These are phyloP conservation scores for Drosophila takahashii DNA, from an alignment of 1,140 invertebrate species.

Conservation along the genomic window DNA sequence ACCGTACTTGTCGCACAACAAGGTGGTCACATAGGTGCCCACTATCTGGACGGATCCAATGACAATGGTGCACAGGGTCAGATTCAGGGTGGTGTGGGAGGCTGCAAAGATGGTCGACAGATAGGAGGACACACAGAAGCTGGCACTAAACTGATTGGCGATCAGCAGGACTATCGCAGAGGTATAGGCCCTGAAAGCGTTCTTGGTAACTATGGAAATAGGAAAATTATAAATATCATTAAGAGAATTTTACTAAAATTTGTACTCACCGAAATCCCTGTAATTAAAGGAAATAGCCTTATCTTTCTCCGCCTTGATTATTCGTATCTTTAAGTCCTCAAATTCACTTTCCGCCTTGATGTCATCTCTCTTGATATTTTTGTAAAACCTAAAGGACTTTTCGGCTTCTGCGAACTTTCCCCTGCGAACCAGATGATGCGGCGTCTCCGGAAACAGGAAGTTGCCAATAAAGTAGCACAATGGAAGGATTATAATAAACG, in stretches of 20 bases:
- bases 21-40: conserved; percentile 53
- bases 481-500: conserved; percentile 88
- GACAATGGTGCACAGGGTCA: conserved; percentile 86
- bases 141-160: conserved; percentile 51
- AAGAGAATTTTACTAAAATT: background rate
- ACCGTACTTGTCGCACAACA: conserved; percentile 64
- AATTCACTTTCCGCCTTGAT: conserved; percentile 45
- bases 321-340: conserved; percentile 41
- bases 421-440: conserved; percentile 88
- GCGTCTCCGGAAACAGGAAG: conserved; percentile 92
- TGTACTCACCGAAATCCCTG: conserved; percentile 70
- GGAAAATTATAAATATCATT: background rate
- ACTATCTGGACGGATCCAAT: conserved; percentile 85
- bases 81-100: conserved; percentile 86
- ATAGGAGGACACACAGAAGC: conserved; percentile 62
- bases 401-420: conserved; percentile 88
- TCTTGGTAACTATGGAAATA: conserved; percentile 30
- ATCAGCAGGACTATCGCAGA: conserved; percentile 39
- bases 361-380: conserved; percentile 49
- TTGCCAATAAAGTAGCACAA: conserved; percentile 88
- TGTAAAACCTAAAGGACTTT: conserved; percentile 86
- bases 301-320: conserved; percentile 37
- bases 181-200: conserved; percentile 44
- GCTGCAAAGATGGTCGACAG: conserved; percentile 87
- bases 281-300: conserved; percentile 32